Evolutionary conservation across 2,797 vertebrate species (phyloP), one percentile per base, ranked within the genome.

Genomic region (Orestias chungarensis): DNA sequence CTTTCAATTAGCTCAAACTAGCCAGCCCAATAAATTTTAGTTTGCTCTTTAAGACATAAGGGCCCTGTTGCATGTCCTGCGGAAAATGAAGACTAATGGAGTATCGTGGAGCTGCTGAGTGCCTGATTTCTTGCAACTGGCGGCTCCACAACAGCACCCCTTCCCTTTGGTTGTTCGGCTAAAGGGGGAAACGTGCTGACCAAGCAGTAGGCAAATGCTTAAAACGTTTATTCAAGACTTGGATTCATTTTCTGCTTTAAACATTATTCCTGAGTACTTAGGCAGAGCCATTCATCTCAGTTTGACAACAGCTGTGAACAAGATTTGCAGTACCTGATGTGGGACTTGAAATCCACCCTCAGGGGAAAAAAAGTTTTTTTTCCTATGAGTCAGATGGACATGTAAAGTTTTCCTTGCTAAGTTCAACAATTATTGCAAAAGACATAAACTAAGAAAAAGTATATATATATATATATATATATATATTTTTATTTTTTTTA

Each of bases 81-180:
- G 74, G 78, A 92, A 93, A 95, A 95, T 95, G 93, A 95, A 95
- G 95, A 95, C 91, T 95, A 95, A 95, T 95, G 93, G 84, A 82
- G 83, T 85, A 71, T 83, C 77, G 88, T 86, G 84, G 79, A 87
- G 91, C 86, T 93, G 93, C 92, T 94, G 93, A 93, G 93, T 86
- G 88, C 83, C 91, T 90, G 89, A 92, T 92, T 93, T 90, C 76
- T 82, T 79, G 78, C 85, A 46, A 73, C 78, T 88, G 29, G n/a
- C 52, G 9, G 4, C 72, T 66, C 64, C 20, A 43, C 35, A 64
- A 47, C 31, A 65, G 35, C 17, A 1, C 40, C 27, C 44, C 70
- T 43, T 67, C 27, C 61, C 73, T 72, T 71, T 55, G n/a, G 76
- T 87, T 78, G 73, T 67, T 68, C 54, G 76, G 73, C 84, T 89